Base-by-base conservation (phyloP, 2,113 vertebrate species). In the Percopsis transmontana region DNA sequence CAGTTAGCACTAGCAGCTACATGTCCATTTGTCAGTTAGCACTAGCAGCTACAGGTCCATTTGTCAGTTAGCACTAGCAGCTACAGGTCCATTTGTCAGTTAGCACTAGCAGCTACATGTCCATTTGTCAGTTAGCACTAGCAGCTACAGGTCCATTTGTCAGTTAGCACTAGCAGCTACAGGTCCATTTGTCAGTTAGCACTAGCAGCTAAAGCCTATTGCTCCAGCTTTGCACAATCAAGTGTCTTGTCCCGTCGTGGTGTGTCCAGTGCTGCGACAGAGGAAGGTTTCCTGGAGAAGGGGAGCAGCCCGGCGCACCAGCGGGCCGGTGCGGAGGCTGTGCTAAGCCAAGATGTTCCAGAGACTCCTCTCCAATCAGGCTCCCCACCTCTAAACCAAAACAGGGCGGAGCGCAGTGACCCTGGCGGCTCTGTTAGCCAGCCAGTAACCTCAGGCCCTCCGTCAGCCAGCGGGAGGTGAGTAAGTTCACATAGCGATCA, bases 401-500 rank as follows among this genome's bases (percentile, higher is more conserved):
- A 62, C 0, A 62, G 24, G 42, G 73, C 71, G 62, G 64, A 76
- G 2, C 19, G 4, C 52, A n/a, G n/a, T n/a, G 67, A 62, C 21
- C 38, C 59, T 2, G 18, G 44, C 50, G 54, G 11, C 50, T 56
- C 48, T 8, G 52, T 41, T 40, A 11, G 45, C 27, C 61, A 67
- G 65, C 60, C 82, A 51, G 68, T 51, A 33, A 62, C 66, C 71
- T 24, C 67, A 48, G 44, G 62, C 57, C 61, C 42, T 7, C 40
- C 60, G 61, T 67, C 64, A 5, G 42, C 72, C 56, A 54, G 58
- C 3, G 16, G 58, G 54, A 87, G 89, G 89, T 90, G 69, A 88
- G 84, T 54, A 1, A 23, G 77, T 77, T 83, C 66, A 71, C 9
- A 62, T 69, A 42, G 54, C 47, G 44, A 18, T 5, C 64, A 2